Conservation (phyloP, 1,140 invertebrate genomes). For the Paramacrobiotus metropolitanus region DNA sequence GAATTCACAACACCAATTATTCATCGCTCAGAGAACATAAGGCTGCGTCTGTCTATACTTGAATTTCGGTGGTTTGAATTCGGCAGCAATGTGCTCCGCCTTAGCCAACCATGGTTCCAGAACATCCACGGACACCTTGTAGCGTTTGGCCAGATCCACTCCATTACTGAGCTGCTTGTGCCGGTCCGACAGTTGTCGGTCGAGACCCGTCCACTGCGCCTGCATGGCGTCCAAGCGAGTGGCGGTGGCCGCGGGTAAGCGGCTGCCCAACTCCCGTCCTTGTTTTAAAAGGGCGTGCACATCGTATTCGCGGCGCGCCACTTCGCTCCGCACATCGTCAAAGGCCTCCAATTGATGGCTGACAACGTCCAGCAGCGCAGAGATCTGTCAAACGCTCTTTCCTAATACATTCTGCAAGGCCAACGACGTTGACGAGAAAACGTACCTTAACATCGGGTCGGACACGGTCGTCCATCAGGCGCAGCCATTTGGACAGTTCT, state of each 20-base stretch:
- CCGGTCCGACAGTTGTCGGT: slow-evolving; percentile 16
- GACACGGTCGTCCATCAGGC: slow-evolving; percentile 24
- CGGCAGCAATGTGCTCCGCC: slow-evolving; percentile 56
- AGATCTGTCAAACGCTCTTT: slow-evolving; percentile 53
- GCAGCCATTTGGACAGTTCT: slow-evolving; percentile 62
- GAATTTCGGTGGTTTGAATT: slow-evolving; percentile 60
- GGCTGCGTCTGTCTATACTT: slow-evolving; percentile 26
- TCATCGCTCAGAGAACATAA: too few relatives aligned
- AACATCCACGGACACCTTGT: slow-evolving; percentile 50
- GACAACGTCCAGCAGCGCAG: slow-evolving; percentile 53
- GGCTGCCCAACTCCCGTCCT: neutral
- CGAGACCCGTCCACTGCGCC: neutral
- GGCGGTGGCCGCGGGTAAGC: slow-evolving; percentile 6
- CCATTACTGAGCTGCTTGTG: slow-evolving; percentile 62
- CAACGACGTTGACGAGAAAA: too few relatives aligned
- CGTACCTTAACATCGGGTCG: neutral
- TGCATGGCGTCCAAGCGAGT: slow-evolving; percentile 3
- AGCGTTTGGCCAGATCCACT: slow-evolving; percentile 74
- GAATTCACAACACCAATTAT: too few relatives aligned
- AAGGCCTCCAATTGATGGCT: slow-evolving; percentile 63
- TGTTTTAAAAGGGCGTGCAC: neutral
- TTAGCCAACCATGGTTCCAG: slow-evolving; percentile 67
- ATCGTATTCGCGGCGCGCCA: neutral
- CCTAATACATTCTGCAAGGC: neutral
- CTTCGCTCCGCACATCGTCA: slow-evolving; percentile 27